These are phyloP conservation scores for Bombus terrestris DNA, from an alignment of 1,140 invertebrate genomes.

Conservation along the genomic window DNA sequence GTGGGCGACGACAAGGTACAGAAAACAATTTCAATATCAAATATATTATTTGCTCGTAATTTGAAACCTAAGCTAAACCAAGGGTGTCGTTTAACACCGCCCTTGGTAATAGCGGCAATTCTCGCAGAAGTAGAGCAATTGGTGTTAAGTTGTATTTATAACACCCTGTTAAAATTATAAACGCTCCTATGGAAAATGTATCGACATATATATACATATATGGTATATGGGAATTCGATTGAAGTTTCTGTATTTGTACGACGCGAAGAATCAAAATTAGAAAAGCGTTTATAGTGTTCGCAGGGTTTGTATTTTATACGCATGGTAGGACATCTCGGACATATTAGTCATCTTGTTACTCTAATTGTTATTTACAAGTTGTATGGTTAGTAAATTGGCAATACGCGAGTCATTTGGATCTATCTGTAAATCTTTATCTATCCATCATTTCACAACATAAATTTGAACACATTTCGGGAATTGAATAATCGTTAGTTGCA, in stretches of 20 bases:
- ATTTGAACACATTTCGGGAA: not conserved
- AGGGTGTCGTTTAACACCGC: no score
- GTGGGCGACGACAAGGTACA: slow-evolving; percentile 33
- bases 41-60: not conserved
- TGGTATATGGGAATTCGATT: not conserved
- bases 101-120: not conserved
- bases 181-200: not conserved
- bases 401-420: not conserved
- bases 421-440: not conserved
- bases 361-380: not conserved
- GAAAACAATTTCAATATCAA: slow-evolving; percentile 26
- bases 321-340: not conserved
- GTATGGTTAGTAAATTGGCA: not conserved
- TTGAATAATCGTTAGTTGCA: not conserved
- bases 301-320: not conserved
- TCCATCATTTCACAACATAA: slow-evolving; percentile 1
- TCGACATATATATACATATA: not conserved
- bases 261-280: slow-evolving; percentile 7
- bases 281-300: slow-evolving; percentile 4
- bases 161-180: not conserved
- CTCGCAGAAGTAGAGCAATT: slow-evolving; percentile 8
- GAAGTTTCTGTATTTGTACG: slow-evolving; percentile 15
- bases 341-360: slow-evolving; percentile 4
- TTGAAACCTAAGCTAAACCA: not conserved
- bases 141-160: not conserved